Conservation (phyloP, 2,888 invertebrate species). For the Erebia ligea region DNA sequence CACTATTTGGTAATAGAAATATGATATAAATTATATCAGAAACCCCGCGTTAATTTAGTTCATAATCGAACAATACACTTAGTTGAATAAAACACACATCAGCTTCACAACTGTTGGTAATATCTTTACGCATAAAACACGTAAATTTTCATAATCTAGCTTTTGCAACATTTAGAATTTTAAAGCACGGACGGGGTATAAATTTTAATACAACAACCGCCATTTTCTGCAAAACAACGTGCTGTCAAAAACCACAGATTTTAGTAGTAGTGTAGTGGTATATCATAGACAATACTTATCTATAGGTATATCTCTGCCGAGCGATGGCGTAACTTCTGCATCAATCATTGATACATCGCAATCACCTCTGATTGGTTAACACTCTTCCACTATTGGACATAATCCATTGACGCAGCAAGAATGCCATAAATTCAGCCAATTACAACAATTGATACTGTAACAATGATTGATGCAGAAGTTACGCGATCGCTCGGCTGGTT, state of each 20-base stretch:
- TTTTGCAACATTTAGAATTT: neutral
- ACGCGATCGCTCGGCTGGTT: no score
- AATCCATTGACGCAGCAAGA: no score
- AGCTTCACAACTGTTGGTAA: neutral
- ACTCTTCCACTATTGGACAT: no score
- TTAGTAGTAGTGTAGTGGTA: no score
- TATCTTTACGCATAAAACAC: neutral
- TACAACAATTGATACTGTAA: no score
- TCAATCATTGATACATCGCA: no score
- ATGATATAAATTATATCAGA: conserved; percentile 21
- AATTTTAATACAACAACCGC: conserved; percentile 69
- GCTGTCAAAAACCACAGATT: conserved; percentile 27
- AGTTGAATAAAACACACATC: conserved; percentile 2
- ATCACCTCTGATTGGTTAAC: no score
- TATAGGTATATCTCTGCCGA: conserved; percentile 13
- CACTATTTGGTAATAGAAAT: conserved; percentile 27
- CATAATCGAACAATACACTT: neutral
- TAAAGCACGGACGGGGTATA: conserved; percentile 42
- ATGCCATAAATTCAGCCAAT: no score
- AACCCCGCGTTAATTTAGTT: conserved; percentile 35
- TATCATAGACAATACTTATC: no score
- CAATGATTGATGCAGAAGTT: no score
- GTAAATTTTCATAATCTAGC: neutral
- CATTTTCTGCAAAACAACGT: conserved; percentile 49
- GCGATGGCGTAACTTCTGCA: no score